Evolutionary conservation across 2,888 invertebrate species (phyloP), one percentile per base, ranked within the genome.

Genomic region (Sussaba pulchella): DNA sequence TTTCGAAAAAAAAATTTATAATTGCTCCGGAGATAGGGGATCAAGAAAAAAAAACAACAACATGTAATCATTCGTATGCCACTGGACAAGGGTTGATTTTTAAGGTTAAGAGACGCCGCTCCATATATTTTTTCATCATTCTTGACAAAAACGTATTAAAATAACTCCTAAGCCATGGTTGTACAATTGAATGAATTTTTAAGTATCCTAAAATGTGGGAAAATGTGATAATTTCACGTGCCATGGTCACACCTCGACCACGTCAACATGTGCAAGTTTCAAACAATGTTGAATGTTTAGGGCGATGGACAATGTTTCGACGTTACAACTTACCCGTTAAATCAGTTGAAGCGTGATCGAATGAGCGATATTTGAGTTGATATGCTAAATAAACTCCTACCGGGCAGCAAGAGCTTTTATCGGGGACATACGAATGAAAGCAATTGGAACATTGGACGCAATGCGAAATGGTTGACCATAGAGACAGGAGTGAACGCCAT

Each of bases 11-110:
- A n/a, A n/a, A n/a, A n/a, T 45, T 14, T 17, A 8, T 45, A 1
- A n/a, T 17, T 8, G 8, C 0, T 97, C 97, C 89, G 96, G 97
- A 2, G n/a, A 14, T 4, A 45, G 2, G 5, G n/a, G 14, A n/a
- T 12, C 14, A 14, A 14, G 2, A 26, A 43, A 69, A 39, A 6
- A 26, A 66, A 39, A 41, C 21, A n/a, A 17, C 4, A 3, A 17
- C 10, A 8, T 17, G 12, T 31, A 19, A 36, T 71, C 39, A 24
- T 61, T n/a, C n/a, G n/a, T n/a, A n/a, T n/a, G n/a, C n/a, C n/a
- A n/a, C n/a, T n/a, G n/a, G n/a, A n/a, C n/a, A n/a, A 54, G 26
- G 50, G 26, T 54, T 5, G 14, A 69, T 31, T 24, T 47, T 74
- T 70, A 64, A 79, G 79, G 79, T 79, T 79, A 74, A 64, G 57